Percentiles rank a stretch among this genome's conserved stretches.
These are phyloP conservation scores for Acronicta psi DNA, from an alignment of 2,888 invertebrate species.

Conservation along the genomic window DNA sequence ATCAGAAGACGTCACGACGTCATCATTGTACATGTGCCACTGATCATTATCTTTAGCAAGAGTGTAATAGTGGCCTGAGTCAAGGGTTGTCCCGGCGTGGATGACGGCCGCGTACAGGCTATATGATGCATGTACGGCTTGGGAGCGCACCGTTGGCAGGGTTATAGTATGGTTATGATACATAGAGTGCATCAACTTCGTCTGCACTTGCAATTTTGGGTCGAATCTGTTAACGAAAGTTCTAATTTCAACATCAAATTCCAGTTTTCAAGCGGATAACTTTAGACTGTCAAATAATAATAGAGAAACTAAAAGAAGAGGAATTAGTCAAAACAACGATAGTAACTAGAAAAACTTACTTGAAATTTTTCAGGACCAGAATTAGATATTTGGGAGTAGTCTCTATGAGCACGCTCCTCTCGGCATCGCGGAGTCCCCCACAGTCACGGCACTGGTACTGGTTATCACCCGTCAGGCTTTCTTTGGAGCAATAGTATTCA, in stretches of 20 bases:
- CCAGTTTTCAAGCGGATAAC: neutral
- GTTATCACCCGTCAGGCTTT: constrained; percentile 94
- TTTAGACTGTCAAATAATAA: constrained; percentile 6
- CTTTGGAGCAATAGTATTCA: constrained; percentile 93
- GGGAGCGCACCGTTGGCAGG: constrained; percentile 79
- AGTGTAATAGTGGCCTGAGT: constrained; percentile 96
- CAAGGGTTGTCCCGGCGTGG: constrained; percentile 94
- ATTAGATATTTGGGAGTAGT: constrained; percentile 94
- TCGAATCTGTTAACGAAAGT: constrained; percentile 71
- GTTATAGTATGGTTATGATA: constrained; percentile 88
- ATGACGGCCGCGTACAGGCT: constrained; percentile 95
- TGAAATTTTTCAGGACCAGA: constrained; percentile 94
- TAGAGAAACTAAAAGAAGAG: constrained; percentile 29
- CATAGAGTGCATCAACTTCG: constrained; percentile 93
- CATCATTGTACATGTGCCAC: constrained; percentile 96
- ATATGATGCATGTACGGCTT: constrained; percentile 86
- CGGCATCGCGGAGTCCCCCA: constrained; percentile 93
- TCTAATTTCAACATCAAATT: constrained; percentile 26
- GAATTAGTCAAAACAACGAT: neutral
- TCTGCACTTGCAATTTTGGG: constrained; percentile 89
- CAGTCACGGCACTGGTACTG: constrained; percentile 94
- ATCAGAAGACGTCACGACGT: constrained; percentile 90
- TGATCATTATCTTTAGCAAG: constrained; percentile 91
- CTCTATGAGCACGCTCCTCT: constrained; percentile 88
- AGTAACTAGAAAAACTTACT: constrained; percentile 68